Base-by-base conservation (phyloP, 2,888 invertebrate species). In the Gasteruption jaculator region DNA sequence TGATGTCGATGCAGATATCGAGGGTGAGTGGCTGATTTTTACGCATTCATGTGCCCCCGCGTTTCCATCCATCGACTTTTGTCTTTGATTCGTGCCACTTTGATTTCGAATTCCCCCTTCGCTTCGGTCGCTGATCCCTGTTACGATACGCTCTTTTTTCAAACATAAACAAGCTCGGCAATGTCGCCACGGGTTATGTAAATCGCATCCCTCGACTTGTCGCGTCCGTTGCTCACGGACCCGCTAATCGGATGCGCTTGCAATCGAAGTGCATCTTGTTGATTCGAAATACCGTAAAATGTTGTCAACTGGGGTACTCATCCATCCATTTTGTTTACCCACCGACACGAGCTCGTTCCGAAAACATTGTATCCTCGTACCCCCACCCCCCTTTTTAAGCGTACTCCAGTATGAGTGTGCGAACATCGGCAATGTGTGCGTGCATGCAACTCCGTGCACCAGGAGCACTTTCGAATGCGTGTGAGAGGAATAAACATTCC, bases 241-340 rank as follows among this genome's bases (percentile, higher is more conserved):
- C 8, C n/a, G 19, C 18, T 11, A 11, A 8, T 31, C 12, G 22
- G 37, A 25, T 38, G 40, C 43, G 44, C 38, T 37, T 45, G 37
- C 34, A 42, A 35, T 34, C 26, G 33, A 32, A 5, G 12, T 4
- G 12, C 19, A 24, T 32, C 22, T 3, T 12, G 14, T 15, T 11
- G 38, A 31, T 8, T 27, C 14, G 6, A 32, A 42, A 32, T 39
- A 33, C 22, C 29, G 26, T 12, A 12, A 11, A 10, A 25, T 35
- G 11, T 27, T 15, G 15, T 21, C 11, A 21, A 29, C 25, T 7
- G n/a, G 22, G 19, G 26, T 35, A 19, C 27, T n/a, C 18, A 26
- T 30, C 41, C 61, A 61, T 60, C 61, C 61, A 62, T 62, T 58
- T 62, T 62, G 61, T 62, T 62, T 62, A 62, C 53, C 57, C 56